phyloP scores from a whole-genome alignment of 2,797 vertebrate genomes.

The Propithecus perrieri region DNA sequence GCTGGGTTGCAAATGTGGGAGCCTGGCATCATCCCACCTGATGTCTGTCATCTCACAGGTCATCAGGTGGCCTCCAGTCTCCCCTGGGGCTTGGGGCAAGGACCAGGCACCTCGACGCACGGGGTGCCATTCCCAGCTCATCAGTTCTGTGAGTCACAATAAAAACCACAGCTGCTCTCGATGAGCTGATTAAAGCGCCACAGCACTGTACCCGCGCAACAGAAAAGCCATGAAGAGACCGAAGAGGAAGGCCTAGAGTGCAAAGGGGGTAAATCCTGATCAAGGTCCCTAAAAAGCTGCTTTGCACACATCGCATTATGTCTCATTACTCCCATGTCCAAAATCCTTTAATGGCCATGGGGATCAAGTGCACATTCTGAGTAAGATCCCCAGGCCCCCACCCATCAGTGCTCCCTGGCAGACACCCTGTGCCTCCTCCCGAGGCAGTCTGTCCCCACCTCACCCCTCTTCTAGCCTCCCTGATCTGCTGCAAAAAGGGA shows the following conservation, averaged over 20 bases:
- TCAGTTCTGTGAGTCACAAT: not conserved
- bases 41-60: not conserved
- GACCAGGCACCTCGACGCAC: not conserved
- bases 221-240: not conserved
- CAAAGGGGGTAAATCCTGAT: not conserved
- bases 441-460: not conserved
- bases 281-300: not conserved
- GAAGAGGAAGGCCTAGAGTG: not conserved
- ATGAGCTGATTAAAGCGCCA: not conserved
- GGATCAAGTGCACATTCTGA: not conserved
- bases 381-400: not conserved
- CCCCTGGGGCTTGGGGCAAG: no score
- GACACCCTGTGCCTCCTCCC: not conserved
- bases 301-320: not conserved
- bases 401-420: no score
- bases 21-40: not conserved
- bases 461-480: not conserved
- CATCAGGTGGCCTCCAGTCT: not conserved
- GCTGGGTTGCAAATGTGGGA: not conserved
- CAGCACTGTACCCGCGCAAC: not conserved
- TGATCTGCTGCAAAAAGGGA: not conserved
- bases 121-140: not conserved
- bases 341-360: not conserved
- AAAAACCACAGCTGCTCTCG: not conserved
- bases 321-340: not conserved